These are phyloP conservation scores for Iguana delicatissima DNA, from an alignment of 2,797 vertebrate genomes.

Conservation along the genomic window DNA sequence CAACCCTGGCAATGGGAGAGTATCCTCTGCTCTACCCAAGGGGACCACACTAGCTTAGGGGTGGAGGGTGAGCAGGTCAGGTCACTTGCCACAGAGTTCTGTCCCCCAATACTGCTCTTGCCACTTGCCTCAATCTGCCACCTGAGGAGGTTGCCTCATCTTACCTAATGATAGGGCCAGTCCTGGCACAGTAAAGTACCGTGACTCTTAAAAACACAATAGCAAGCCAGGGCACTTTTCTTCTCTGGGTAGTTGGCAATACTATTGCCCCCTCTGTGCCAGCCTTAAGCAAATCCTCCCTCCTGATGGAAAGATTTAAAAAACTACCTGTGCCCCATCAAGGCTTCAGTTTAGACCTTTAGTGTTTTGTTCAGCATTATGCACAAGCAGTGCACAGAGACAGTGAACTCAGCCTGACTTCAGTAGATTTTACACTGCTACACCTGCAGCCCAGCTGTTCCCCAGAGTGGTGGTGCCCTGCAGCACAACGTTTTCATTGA, in stretches of 20 bases:
- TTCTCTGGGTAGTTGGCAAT: background rate
- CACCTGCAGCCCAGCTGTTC: background rate
- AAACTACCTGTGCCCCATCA: too few relatives aligned
- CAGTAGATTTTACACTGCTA: background rate
- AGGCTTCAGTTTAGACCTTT: background rate
- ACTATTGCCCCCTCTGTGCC: too few relatives aligned
- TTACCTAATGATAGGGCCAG: background rate
- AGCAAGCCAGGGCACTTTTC: background rate
- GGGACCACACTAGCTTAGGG: background rate
- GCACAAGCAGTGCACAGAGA: background rate
- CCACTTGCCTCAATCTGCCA: background rate
- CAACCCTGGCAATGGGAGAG: background rate
- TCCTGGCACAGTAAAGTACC: background rate
- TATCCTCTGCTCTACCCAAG: background rate
- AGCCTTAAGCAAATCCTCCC: background rate
- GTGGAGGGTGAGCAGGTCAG: background rate
- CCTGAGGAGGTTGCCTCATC: background rate
- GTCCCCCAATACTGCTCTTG: background rate
- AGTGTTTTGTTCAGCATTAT: background rate
- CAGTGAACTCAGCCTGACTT: background rate
- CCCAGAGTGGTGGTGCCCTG: too few relatives aligned
- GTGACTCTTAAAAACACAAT: background rate
- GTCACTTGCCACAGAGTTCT: too few relatives aligned
- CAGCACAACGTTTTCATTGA: background rate
- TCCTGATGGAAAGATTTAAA: background rate